Base-by-base conservation (phyloP, 2,888 invertebrate genomes). In the Dioctria linearis region DNA sequence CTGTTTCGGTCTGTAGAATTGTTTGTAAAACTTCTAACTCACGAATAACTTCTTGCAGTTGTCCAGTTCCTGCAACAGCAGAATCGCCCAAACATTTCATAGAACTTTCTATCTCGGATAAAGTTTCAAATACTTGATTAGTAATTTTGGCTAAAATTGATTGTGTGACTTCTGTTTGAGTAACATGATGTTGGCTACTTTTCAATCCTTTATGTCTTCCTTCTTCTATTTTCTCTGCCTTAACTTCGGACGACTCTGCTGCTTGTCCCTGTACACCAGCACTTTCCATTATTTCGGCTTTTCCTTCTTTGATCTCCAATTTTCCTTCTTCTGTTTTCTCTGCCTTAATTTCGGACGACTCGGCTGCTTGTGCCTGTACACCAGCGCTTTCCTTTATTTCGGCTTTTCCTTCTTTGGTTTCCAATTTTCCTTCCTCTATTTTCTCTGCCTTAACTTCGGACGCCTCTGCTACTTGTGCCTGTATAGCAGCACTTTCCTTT, bases 311-410 rank as follows among this genome's bases (percentile, higher is more conserved):
- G 8, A 37, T 59, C 6, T 66, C 66, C 1, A 66, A 5, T n/a
- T 43, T 65, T 11, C 42, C 82, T 66, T 83, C 79, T 66, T 82
- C 59, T n/a, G 67, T 40, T 78, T 84, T 82, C n/a, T 78, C 66
- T 13, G 66, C 39, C 13, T 49, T 46, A 5, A 65, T 39, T 71
- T 57, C 40, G 39, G 42, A 11, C 2, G 25, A 9, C 1, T 54
- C 13, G 0, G 54, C 54, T 46, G 37, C 37, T 51, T 63, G 8
- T 43, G 2, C 4, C 54, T 54, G 6, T 11, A 11, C 54, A 8
- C 11, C 0, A 11, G 2, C 54, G 3, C 6, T n/a, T 6, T 6
- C 11, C n/a, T 8, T 54, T 4, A 54, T 11, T 11, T 54, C 54
- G 11, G 54, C 54, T n/a, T 54, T 0, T 4, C 9, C n/a, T n/a